Evolutionary conservation across 2,797 vertebrate genomes (phyloP), one percentile per base, ranked within the genome.

Genomic region (Etheostoma nigrum): DNA sequence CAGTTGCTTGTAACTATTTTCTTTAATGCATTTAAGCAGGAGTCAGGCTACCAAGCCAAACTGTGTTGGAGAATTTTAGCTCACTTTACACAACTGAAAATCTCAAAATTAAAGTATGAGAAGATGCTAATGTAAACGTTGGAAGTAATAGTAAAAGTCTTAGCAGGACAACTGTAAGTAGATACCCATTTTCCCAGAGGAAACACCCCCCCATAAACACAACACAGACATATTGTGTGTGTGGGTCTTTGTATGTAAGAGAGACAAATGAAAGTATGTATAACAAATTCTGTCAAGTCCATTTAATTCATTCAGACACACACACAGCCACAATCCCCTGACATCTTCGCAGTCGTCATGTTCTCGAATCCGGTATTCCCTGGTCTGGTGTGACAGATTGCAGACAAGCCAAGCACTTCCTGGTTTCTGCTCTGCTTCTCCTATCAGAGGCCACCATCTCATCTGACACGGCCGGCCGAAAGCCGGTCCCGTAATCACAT

Each of bases 401-500:
- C 89, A 91, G 89, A 72, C n/a, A 25, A 40, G 66, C 42, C 60
- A 3, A 67, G 70, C 74, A 78, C 91, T 93, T 93, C 89, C 92
- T 91, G 91, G 82, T 88, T 87, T 84, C 18, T 84, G 85, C 65
- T 78, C 81, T 48, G 68, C 75, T 76, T 67, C 69, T 80, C 86
- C 85, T 84, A 88, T 88, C 90, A 33, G 58, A 58, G 74, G 78
- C 82, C 88, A 67, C 76, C 85, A 83, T 92, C 90, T 84, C 85
- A 11, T 83, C 75, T 81, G 88, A 91, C 90, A 87, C 77, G 55
- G 84, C 79, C 74, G 21, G 61, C 82, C 72, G 11, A 71, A 30
- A 66, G 72, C 84, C 51, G 72, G 72, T 76, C 70, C 65, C 36
- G 30, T 95, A 94, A 94, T 95, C 91, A 81, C 82, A 93, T 95